Base-by-base conservation (phyloP, 2,888 invertebrate species). In the Ormyrus nitidulus region DNA sequence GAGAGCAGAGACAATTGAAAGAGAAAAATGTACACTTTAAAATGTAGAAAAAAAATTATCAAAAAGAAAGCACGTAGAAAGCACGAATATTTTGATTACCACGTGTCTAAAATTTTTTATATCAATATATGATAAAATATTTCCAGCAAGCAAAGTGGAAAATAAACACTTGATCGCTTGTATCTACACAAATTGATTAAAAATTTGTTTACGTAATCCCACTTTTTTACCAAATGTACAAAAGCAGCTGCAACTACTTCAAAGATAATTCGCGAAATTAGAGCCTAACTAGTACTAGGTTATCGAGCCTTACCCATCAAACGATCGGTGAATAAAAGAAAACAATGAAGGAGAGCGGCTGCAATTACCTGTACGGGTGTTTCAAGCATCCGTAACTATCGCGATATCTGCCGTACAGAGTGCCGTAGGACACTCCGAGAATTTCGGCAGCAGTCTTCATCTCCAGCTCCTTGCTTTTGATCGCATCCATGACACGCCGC, bases 361-460 rank as follows among this genome's bases (percentile, higher is more conserved):
- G 34, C 72, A 46, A 46, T 83, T 84, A 95, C 96, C 96, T 94
- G 89, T 96, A 96, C 0, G 96, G 96, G 90, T 96, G 94, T 91
- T 96, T 96, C 82, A 96, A 93, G 89, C 96, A 96, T 34, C 96
- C 96, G 88, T 96, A 96, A 13, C 96, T 96, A 91, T 97, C 97
- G 6, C 97, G 92, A 89, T 97, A 97, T 86, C 97, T 92, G 2
- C 97, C 97, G 89, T 97, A 97, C 7, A 97, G 92, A 0, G 97
- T 97, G 6, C 97, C 97, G 91, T 97, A 97, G 66, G 96, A 97
- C 0, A 97, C 97, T 1, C 97, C 97, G 66, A 97, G 92, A 78
- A 97, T 93, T 90, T 97, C 96, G 2, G 97, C 97, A 3, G 96
- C 97, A 84, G 96, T 96, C 91, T 97, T 97, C 97, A 97, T 97